Percentiles rank a stretch among this genome's conserved stretches.
Conservation (phyloP, 2,113 vertebrate species). For the Eupsittula cactorum region DNA sequence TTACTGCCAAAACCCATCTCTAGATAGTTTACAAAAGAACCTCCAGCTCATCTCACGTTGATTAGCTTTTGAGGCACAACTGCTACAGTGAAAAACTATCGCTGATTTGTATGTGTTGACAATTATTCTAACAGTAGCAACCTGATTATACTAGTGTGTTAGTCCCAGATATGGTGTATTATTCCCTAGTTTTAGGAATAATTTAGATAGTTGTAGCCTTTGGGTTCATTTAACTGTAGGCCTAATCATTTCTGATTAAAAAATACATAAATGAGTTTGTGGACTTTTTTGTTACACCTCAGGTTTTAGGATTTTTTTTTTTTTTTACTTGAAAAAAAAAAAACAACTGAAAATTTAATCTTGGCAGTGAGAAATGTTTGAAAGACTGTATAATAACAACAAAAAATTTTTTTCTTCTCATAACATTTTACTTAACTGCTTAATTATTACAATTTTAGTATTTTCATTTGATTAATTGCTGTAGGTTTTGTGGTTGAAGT, state of each 20-base stretch:
- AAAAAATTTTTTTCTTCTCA: background rate
- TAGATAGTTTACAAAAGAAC: background rate
- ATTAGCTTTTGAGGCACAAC: constrained; percentile 45
- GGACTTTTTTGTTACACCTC: background rate
- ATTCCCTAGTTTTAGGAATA: constrained; percentile 51
- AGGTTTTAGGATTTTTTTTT: background rate
- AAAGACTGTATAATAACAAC: background rate
- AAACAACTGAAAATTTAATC: background rate
- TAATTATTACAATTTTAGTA: background rate
- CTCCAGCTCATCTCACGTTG: background rate
- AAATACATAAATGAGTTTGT: constrained; percentile 50
- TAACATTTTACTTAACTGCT: constrained; percentile 23
- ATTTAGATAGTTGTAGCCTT: constrained; percentile 28
- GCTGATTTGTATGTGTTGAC: constrained; percentile 51
- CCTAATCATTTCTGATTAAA: constrained; percentile 65
- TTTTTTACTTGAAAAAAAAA: background rate
- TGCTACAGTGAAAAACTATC: background rate
- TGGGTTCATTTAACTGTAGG: constrained; percentile 53
- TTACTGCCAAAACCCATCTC: constrained; percentile 17
- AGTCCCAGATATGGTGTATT: constrained; percentile 59
- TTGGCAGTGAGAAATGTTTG: background rate
- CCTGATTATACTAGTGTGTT: constrained; percentile 43
- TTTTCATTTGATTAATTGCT: constrained; percentile 47
- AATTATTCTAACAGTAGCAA: constrained; percentile 45
- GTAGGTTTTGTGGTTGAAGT: background rate